These are phyloP conservation scores for fruit fly (Drosophila melanogaster) DNA, from an alignment of 1,140 invertebrate species.

Conservation along the genomic window Release_6_plus_ISO1_MT NT_037436.4:10944001-10944500, in stretches of 20 bases:
- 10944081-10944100: not conserved
- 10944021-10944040: too few relatives aligned
- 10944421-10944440: constrained; percentile 73
- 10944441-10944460: constrained; percentile 39
- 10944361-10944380: constrained; percentile 72
- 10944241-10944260: constrained; percentile 37
- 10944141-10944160: too few relatives aligned
- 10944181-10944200: not conserved
- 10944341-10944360: constrained; percentile 82
- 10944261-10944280: constrained; percentile 36
- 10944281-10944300: constrained; percentile 22
- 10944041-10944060: too few relatives aligned
- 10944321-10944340: constrained; percentile 61
- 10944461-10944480: constrained; percentile 22
- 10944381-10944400: constrained; percentile 62
- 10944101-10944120: too few relatives aligned
- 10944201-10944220: not conserved
- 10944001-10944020: not conserved
- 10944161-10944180: too few relatives aligned
- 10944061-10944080: not conserved
- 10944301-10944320: constrained; percentile 33
- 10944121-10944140: too few relatives aligned
- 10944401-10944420: constrained; percentile 75
- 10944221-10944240: constrained; percentile 35
- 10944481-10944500: constrained; percentile 3